Evolutionary conservation across 1,140 invertebrate genomes (phyloP).

Genomic region (Arctopsyche grandis): DNA sequence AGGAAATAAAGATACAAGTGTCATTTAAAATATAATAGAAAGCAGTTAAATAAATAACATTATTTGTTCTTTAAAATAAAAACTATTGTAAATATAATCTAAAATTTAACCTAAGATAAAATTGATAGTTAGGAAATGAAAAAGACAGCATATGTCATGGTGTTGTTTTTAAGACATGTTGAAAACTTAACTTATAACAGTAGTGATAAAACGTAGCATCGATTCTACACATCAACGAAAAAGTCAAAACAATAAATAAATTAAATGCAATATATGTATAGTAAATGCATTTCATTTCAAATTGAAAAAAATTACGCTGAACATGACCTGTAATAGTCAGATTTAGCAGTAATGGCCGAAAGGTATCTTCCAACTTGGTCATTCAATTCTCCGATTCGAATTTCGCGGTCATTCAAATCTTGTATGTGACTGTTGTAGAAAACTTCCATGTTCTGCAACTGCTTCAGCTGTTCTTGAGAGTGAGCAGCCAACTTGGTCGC

Average conservation of each 20-base stretch:
- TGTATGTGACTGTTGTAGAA: slow-evolving; percentile 66
- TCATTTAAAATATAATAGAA: no score
- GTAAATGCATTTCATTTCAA: not conserved
- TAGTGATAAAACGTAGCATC: no score
- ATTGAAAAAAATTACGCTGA: not conserved
- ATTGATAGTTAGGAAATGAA: no score
- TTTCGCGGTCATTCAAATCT: slow-evolving; percentile 63
- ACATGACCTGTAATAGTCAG: slow-evolving; percentile 60
- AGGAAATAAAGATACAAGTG: no score
- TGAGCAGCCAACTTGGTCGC: slow-evolving; percentile 81
- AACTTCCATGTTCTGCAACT: slow-evolving; percentile 70
- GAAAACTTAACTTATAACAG: no score
- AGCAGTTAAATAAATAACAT: no score
- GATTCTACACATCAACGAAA: no score
- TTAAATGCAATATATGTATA: not conserved
- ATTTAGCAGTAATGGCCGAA: slow-evolving; percentile 66
- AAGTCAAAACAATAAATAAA: not conserved
- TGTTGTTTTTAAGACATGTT: no score
- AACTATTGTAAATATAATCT: no score
- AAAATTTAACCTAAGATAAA: no score
- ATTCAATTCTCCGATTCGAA: slow-evolving; percentile 65
- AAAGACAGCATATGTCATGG: no score
- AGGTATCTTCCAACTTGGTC: slow-evolving; percentile 65
- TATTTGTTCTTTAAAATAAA: no score
- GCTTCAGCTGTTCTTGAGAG: slow-evolving; percentile 78